These are phyloP conservation scores for Trilocha varians DNA, from an alignment of 2,888 invertebrate genomes.

Conservation along the genomic window DNA sequence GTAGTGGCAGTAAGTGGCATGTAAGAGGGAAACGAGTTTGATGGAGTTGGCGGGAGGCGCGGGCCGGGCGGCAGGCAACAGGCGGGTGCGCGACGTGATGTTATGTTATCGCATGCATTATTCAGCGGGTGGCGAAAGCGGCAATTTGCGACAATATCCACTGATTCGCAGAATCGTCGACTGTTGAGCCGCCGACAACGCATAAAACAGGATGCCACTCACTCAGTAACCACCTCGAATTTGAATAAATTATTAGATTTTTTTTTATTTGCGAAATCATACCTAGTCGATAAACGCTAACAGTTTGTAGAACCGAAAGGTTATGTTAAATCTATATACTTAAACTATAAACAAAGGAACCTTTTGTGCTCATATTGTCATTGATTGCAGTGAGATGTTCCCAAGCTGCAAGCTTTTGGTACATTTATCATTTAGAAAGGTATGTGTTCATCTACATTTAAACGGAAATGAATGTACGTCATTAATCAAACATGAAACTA, in stretches of 20 bases:
- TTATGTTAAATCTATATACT: no score
- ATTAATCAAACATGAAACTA: conserved; percentile 36
- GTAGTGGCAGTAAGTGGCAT: conserved; percentile 26
- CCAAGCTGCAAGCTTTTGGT: conserved; percentile 6
- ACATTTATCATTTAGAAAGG: not conserved
- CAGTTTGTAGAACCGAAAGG: no score
- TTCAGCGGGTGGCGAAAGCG: conserved; percentile 71
- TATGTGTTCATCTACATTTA: conserved; percentile 14
- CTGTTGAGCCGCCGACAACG: conserved; percentile 61
- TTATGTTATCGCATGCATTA: conserved; percentile 71
- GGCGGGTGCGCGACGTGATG: conserved; percentile 55
- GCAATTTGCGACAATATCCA: conserved; percentile 73
- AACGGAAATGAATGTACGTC: conserved; percentile 22
- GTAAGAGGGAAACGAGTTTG: conserved; percentile 34
- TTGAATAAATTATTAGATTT: no score
- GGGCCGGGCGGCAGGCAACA: conserved; percentile 22
- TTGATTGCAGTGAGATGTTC: not conserved
- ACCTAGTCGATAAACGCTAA: no score
- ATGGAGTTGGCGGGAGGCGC: conserved; percentile 22
- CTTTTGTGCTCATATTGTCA: no score
- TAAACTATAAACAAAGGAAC: no score
- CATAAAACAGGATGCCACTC: conserved; percentile 64
- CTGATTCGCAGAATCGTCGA: conserved; percentile 63
- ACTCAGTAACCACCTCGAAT: conserved; percentile 60
- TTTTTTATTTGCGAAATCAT: no score